Evolutionary conservation across 2,888 invertebrate genomes (phyloP).

Genomic region (Tenthredo notha): DNA sequence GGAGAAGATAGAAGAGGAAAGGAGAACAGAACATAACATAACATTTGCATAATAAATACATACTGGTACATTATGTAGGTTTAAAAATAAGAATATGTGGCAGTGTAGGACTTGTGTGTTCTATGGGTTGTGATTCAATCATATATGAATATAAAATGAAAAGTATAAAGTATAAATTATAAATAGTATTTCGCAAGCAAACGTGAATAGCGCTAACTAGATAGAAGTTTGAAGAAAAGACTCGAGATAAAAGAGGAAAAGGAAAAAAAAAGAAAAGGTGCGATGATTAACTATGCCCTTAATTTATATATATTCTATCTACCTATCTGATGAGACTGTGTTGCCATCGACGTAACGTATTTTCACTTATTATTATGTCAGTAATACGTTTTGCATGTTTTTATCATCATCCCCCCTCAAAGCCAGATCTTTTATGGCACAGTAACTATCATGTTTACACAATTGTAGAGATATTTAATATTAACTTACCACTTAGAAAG

Average conservation of each 20-base stretch:
- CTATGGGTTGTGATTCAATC: conserved; percentile 57
- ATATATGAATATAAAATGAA: conserved; percentile 56
- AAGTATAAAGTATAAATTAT: conserved; percentile 61
- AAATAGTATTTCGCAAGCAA: conserved; percentile 62
- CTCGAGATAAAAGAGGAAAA: conserved; percentile 9
- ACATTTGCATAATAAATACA: conserved; percentile 62
- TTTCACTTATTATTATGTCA: conserved; percentile 43
- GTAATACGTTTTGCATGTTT: conserved; percentile 52
- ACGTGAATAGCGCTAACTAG: conserved; percentile 53
- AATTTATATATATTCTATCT: conserved; percentile 52
- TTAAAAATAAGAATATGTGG: conserved; percentile 65
- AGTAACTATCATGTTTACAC: conserved; percentile 47
- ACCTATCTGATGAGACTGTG: conserved; percentile 61
- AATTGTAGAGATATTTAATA: conserved; percentile 44
- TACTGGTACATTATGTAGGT: conserved; percentile 64
- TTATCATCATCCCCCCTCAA: conserved; percentile 38
- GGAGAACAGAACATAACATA: conserved; percentile 54
- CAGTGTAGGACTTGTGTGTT: conserved; percentile 62
- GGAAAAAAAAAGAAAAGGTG: conserved; percentile 51
- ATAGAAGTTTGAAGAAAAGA: conserved; percentile 24
- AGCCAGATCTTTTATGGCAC: conserved; percentile 33
- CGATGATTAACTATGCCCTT: conserved; percentile 53
- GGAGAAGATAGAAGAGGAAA: background rate
- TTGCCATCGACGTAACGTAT: conserved; percentile 52
- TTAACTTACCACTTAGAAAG: conserved; percentile 19